phyloP scores from a whole-genome alignment of 2,797 vertebrate genomes.

The Tokudaia tokunoshimensis region DNA sequence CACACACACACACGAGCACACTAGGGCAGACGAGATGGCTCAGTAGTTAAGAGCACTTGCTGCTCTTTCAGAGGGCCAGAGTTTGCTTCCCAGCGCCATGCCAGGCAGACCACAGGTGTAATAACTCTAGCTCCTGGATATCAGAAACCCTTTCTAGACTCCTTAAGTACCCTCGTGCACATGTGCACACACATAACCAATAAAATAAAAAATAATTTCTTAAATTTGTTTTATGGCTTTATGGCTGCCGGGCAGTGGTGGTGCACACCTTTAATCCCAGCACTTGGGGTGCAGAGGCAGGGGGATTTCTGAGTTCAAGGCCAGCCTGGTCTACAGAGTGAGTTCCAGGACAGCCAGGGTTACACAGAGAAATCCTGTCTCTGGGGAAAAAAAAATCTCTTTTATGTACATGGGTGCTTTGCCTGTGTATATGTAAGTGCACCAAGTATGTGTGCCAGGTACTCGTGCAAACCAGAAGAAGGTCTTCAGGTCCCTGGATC shows the following conservation, averaged over 20 bases:
- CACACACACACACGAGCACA: too few relatives aligned
- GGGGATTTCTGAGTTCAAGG: too few relatives aligned
- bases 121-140: neutral
- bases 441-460: neutral
- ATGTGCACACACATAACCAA: neutral
- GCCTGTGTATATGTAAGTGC: neutral
- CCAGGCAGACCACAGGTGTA: neutral
- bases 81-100: too few relatives aligned
- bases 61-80: neutral
- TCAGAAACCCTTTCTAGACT: neutral
- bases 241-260: too few relatives aligned
- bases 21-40: neutral
- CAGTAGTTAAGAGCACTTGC: neutral
- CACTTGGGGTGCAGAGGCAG: too few relatives aligned
- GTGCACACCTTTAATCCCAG: too few relatives aligned
- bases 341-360: too few relatives aligned
- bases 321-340: too few relatives aligned
- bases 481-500: neutral
- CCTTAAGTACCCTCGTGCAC: neutral
- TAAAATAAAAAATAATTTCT: neutral
- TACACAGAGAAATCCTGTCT: too few relatives aligned
- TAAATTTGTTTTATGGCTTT: neutral
- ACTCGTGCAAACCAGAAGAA: neutral
- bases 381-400: too few relatives aligned
- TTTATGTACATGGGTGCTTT: neutral